A percentile compares a stretch with the other conserved stretches of the same genome.
These are phyloP conservation scores for Chrysoperla carnea DNA, from an alignment of 1,140 invertebrate genomes.

Conservation along the genomic window DNA sequence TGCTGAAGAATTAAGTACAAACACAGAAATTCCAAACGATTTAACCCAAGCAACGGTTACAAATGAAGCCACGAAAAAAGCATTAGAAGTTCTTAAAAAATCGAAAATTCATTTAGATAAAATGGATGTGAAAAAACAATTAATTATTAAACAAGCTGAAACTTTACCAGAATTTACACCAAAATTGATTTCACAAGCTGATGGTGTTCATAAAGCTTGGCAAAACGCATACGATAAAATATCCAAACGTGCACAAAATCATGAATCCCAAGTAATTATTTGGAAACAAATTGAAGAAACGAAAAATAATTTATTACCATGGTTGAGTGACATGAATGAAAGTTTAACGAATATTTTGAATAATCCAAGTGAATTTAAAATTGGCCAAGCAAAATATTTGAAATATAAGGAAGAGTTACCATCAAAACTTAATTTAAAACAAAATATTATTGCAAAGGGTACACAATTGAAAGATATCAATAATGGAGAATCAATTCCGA, in stretches of 20 bases:
- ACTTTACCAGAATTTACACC: conserved; percentile 55
- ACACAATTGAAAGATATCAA: conserved; percentile 66
- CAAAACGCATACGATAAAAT: conserved; percentile 51
- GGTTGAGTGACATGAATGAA: conserved; percentile 66
- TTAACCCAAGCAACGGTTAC: conserved; percentile 39
- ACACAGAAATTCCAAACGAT: conserved; percentile 42
- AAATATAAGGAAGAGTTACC: conserved; percentile 79
- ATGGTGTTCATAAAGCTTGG: conserved; percentile 47
- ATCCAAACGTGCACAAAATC: conserved; percentile 49
- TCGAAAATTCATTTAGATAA: conserved; percentile 55
- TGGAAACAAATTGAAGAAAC: conserved; percentile 83
- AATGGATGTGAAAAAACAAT: conserved; percentile 52
- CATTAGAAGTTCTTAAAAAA: conserved; percentile 51
- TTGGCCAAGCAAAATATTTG: conserved; percentile 52
- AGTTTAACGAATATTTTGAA: conserved; percentile 53
- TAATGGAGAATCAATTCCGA: conserved; percentile 46
- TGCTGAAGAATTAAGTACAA: conserved; percentile 37
- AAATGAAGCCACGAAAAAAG: conserved; percentile 55
- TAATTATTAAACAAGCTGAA: conserved; percentile 51
- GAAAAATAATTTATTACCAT: conserved; percentile 63
- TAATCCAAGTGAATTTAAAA: conserved; percentile 61
- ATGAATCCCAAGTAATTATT: conserved; percentile 74
- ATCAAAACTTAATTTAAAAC: conserved; percentile 51
- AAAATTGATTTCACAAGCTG: conserved; percentile 42
- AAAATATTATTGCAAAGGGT: conserved; percentile 59